Evolutionary conservation across 2,888 invertebrate species (phyloP), one percentile per base, ranked within the genome.

Genomic region (Eupithecia subumbrata): DNA sequence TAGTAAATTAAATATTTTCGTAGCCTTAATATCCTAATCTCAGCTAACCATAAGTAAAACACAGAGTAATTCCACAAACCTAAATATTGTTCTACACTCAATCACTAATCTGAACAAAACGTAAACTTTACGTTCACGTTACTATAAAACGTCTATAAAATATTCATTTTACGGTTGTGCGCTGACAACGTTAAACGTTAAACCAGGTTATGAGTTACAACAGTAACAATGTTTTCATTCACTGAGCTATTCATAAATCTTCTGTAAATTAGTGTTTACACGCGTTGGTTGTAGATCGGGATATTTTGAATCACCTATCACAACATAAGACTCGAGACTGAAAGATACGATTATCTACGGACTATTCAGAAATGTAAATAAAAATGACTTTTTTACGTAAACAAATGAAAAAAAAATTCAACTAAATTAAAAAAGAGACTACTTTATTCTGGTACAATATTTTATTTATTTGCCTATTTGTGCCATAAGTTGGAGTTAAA

Each of bases 221-320:
- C 88, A 88, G 86, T 87, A 87, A 88, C 88, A 88, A 90, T 90
- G 92, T 92, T 90, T 89, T 90, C 92, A 92, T 92, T 92, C 89
- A 90, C 84, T 85, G 83, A 82, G 80, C 88, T 89, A 88, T 90
- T 89, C 90, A 91, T 93, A 92, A 92, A 92, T 92, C 87, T 82
- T 76, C 9, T 64, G 78, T 84, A 85, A 82, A 90, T 88, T 85
- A 82, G 84, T 88, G 88, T 91, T 90, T 90, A 89, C 64, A 12
- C 12, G 64, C 18, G 64, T 67, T 67, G n/a, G 5, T 40, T 40
- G 67, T 37, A 66, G 11, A 67, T 91, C 88, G 87, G 79, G 75
- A 89, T 92, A 91, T 92, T 92, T 90, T 87, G n/a, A 67, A 40
- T 67, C 67, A 12, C 22, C 60, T 60, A 22, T 60, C 60, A 60